Conservation (phyloP, 2,797 vertebrate species). For the Sorex maritimensis region DNA sequence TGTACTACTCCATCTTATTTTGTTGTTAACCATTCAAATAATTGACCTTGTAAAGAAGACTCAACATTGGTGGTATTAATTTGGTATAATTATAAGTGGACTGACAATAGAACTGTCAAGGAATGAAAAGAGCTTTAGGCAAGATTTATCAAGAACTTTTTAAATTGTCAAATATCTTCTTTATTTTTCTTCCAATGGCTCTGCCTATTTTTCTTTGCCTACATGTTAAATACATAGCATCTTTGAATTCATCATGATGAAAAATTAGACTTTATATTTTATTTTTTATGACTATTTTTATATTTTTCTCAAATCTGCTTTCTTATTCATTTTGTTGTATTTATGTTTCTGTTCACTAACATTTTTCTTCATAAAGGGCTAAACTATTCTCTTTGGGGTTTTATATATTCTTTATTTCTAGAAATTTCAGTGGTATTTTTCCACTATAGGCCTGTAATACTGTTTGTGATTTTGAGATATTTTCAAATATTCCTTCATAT, state of each 20-base stretch:
- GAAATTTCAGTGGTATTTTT: slow-evolving; percentile 35
- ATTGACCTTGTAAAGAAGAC: not conserved
- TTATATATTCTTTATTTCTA: slow-evolving; percentile 60
- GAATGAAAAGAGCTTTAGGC: not conserved
- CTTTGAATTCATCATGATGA: not conserved
- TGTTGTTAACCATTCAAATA: not conserved
- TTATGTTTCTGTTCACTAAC: not conserved
- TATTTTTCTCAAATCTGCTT: not conserved
- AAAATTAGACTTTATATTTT: not conserved
- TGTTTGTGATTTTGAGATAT: not conserved
- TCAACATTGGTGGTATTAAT: not conserved
- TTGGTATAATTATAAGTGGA: not conserved
- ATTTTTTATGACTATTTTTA: not conserved
- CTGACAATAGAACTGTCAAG: not conserved
- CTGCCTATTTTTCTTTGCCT: not conserved
- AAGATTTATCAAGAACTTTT: slow-evolving; percentile 66
- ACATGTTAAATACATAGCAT: not conserved
- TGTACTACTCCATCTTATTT: not conserved
- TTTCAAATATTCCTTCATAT: slow-evolving; percentile 43
- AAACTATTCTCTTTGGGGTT: slow-evolving; percentile 8
- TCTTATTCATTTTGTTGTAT: slow-evolving; percentile 22
- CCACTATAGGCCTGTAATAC: not conserved
- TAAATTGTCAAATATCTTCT: not conserved
- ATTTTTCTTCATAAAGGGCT: not conserved
- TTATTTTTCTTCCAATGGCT: not conserved